Evolutionary conservation across 2,113 vertebrate genomes (phyloP), one percentile per base, ranked within the genome.

Genomic region (Cyphomyrus discorhynchus): DNA sequence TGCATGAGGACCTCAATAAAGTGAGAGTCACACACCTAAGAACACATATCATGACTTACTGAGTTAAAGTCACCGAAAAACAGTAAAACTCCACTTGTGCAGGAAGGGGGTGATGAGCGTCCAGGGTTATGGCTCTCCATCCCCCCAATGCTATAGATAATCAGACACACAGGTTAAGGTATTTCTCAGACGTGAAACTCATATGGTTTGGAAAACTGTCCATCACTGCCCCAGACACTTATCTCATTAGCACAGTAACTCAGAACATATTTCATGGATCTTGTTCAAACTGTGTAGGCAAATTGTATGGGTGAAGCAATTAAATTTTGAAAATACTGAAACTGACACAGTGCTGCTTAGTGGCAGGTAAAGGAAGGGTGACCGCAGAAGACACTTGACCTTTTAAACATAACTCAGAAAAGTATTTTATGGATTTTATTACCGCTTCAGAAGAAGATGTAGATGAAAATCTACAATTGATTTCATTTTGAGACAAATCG

Each of bases 1-100:
- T 99, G 62, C 98, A 99, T 1, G 98, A 99, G 94, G 98, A 99
- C 92, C 96, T 99, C 84, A 99, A 99, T 94, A 98, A 99, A 96
- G 98, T 99, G 97, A 94, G 97, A 94, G 9, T 15, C 58, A 17
- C n/a, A 31, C 62, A 70, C n/a, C n/a, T 13, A 31, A 70, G 58
- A 66, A 11, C 62, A 70, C 49, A 3, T 39, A n/a, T 39, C 45
- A 24, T 1, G 6, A 6, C n/a, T 50, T 52, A 15, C 15, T 50
- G 49, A 15, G 11, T 47, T 88, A 85, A 45, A 85, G 24, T 27
- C 24, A 46, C 46, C 10, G 8, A 27, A 47, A 21, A 42, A 45
- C 5, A 6, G 31, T 31, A 56, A 56, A 56, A 56, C 35, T 77
- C 74, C 31, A 39, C 35, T 42, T 19, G 74, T 17, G 74, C 35